Conservation (phyloP, 1,140 invertebrate genomes). For the Drosophila bocki region DNA sequence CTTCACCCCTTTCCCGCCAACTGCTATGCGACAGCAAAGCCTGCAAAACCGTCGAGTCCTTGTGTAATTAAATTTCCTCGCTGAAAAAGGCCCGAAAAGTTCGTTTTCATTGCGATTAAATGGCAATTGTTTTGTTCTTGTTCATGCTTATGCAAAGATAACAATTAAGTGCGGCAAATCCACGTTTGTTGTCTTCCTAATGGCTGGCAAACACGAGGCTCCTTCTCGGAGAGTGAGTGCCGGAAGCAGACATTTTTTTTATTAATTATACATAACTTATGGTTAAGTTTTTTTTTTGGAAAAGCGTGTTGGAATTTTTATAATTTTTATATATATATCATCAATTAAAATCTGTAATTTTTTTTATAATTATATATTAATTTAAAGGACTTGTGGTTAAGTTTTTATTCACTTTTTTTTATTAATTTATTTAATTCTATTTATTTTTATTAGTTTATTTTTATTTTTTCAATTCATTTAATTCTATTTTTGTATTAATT, state of each 20-base stretch:
- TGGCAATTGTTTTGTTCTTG: constrained; percentile 62
- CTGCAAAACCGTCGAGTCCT: constrained; percentile 7
- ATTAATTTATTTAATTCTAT: too few relatives aligned
- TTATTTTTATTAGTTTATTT: too few relatives aligned
- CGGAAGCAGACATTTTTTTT: background rate
- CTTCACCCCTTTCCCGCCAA: background rate
- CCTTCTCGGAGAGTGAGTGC: too few relatives aligned
- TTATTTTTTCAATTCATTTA: background rate
- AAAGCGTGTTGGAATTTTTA: too few relatives aligned
- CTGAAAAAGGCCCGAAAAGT: constrained; percentile 37
- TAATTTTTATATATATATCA: too few relatives aligned
- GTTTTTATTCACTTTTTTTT: too few relatives aligned
- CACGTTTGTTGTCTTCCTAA: constrained; percentile 41
- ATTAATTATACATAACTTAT: background rate
- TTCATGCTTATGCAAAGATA: constrained; percentile 38
- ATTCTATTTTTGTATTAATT: too few relatives aligned
- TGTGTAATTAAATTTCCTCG: constrained; percentile 57
- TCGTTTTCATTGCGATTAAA: constrained; percentile 58
- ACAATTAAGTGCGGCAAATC: constrained; percentile 48
- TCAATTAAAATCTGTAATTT: too few relatives aligned
- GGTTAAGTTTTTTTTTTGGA: too few relatives aligned
- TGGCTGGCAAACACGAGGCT: background rate
- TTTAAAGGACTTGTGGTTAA: too few relatives aligned
- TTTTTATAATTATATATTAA: too few relatives aligned
- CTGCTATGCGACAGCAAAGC: constrained; percentile 11